Evolutionary conservation across 1,140 invertebrate species (phyloP), one percentile per base, ranked within the genome.

Genomic region (Xylocopa sonorina): DNA sequence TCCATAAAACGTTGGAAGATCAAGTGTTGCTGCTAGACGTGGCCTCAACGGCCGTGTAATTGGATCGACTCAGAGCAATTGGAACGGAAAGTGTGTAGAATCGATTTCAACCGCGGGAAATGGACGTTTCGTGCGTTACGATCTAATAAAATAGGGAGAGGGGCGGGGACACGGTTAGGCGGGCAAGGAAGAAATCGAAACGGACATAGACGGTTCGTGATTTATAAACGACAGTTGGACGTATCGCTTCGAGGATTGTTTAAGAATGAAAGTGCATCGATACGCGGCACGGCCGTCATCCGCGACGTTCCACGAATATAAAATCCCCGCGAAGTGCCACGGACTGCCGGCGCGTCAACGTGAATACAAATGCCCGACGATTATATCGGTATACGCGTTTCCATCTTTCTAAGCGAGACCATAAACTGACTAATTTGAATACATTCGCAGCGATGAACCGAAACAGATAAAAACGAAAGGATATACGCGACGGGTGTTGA

Each of bases 301-400:
- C 75, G 60, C 74, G 63, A 89, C 84, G 84, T 83, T 86, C 48
- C 46, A 51, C 58, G 89, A 90, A 90, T 90, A 69, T 82, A 80
- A 82, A 89, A 87, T 82, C 60, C 53, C 63, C 75, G 67, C 76
- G 72, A 77, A 82, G 57, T 77, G 71, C 58, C 66, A 48, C 57
- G 55, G 57, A 57, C 53, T 51, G 55, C 63, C 9, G 21, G 53
- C 53, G 53, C 55, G 57, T 63, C 57, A n/a, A 24, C 51, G 51
- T 67, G 87, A 88, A 90, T 88, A 86, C 82, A 81, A 88, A 88
- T 89, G 68, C 48, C 51, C 58, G 34, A 18, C 76, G 75, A 84
- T 82, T 75, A 81, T 75, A 57, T 21, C 78, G 57, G 78, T 48
- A 80, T 76, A 69, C 78, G 63, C 67, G 57, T 79, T n/a, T 48